Percentiles rank a stretch among this genome's conserved stretches.
Conservation (phyloP, 2,888 invertebrate genomes). For the Cylloceria caligata region DNA sequence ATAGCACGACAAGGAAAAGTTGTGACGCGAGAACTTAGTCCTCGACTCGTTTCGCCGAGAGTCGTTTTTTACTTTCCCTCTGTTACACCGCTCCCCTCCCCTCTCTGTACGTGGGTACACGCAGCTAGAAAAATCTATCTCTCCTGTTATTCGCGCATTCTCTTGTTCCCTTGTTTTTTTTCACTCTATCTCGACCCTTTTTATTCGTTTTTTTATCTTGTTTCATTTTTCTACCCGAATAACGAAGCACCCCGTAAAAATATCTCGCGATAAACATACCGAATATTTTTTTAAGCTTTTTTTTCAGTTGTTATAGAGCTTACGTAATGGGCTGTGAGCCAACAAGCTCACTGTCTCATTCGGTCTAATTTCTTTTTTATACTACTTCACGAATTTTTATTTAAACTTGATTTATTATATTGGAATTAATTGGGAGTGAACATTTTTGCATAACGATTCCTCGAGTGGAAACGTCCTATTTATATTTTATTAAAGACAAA, state of each 20-base stretch:
- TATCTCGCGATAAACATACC: slow-evolving; percentile 17
- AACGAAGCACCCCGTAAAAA: slow-evolving; percentile 24
- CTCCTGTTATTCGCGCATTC: slow-evolving; percentile 36
- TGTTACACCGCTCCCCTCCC: not conserved
- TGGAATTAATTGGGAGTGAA: not conserved
- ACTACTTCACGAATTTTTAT: slow-evolving; percentile 3
- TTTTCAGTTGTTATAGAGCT: not conserved
- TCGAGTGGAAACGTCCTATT: not conserved
- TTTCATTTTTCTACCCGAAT: slow-evolving; percentile 24
- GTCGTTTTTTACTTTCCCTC: slow-evolving; percentile 22
- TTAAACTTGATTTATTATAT: not conserved
- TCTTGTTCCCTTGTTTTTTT: not conserved
- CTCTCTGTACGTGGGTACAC: not conserved
- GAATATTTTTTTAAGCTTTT: slow-evolving; percentile 26
- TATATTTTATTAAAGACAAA: not conserved
- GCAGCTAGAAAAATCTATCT: slow-evolving; percentile 46
- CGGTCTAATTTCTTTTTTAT: not conserved
- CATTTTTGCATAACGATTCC: not conserved
- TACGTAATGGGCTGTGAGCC: slow-evolving; percentile 14
- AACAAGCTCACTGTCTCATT: not conserved
- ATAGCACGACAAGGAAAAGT: slow-evolving; percentile 22
- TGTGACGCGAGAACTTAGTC: slow-evolving; percentile 58
- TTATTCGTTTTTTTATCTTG: slow-evolving; percentile 8
- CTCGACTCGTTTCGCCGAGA: slow-evolving; percentile 58
- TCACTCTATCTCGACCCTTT: slow-evolving; percentile 11